phyloP scores from a whole-genome alignment of 2,797 vertebrate genomes.

The Crenichthys baileyi region DNA sequence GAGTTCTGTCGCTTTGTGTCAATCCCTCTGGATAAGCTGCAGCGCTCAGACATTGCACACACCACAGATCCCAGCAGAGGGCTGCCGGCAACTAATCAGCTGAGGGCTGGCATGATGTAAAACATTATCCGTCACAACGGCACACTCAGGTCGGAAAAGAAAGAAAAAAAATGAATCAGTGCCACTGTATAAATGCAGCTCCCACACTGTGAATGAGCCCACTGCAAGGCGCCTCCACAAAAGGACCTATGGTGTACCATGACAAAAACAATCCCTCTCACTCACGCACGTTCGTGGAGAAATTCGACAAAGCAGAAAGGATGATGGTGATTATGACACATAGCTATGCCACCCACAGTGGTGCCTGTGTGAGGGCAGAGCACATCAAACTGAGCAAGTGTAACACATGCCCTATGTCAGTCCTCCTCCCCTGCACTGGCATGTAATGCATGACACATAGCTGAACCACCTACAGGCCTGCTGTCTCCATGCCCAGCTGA shows the following conservation, averaged over 20 bases:
- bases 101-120: constrained; percentile 41
- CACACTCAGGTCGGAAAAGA: constrained; percentile 56
- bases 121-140: constrained; percentile 44
- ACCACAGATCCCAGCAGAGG: constrained; percentile 14
- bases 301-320: constrained; percentile 68
- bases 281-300: constrained; percentile 46
- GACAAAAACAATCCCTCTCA: constrained; percentile 48
- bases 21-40: not conserved
- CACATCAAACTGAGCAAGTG: constrained; percentile 78
- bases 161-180: constrained; percentile 70
- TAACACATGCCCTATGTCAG: constrained; percentile 81
- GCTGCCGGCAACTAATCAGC: constrained; percentile 35
- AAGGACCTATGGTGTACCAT: constrained; percentile 56
- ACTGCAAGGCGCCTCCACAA: constrained; percentile 68
- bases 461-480: constrained; percentile 79
- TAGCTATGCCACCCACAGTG: constrained; percentile 78
- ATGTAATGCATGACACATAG: constrained; percentile 80
- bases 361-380: constrained; percentile 78
- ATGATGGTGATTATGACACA: constrained; percentile 81
- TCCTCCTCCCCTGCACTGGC: constrained; percentile 78
- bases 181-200: constrained; percentile 62
- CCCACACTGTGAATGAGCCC: constrained; percentile 78
- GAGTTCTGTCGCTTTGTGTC: not conserved
- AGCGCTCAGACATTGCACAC: not conserved
- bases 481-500: constrained; percentile 73